Percentiles rank a stretch among this genome's conserved stretches.
Conservation (phyloP, 2,888 invertebrate species). For the Rhagophthalmus giganteus region DNA sequence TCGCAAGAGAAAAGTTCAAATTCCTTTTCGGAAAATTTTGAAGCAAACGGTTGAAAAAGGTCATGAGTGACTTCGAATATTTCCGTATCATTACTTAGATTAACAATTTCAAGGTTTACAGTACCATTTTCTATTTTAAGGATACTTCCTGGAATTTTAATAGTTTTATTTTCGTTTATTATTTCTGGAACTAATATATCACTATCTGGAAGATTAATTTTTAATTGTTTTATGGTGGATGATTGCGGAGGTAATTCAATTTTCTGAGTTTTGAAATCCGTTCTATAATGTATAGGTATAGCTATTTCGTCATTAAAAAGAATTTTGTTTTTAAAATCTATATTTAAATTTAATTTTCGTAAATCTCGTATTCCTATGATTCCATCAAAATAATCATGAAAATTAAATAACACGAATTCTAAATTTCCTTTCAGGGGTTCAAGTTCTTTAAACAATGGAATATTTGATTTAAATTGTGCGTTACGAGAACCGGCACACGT, state of each 20-base stretch:
- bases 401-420: conserved; percentile 21
- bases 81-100: neutral
- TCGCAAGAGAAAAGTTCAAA: conserved; percentile 3
- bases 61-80: neutral
- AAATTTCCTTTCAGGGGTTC: conserved; percentile 4
- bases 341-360: conserved; percentile 12
- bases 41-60: neutral
- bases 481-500: conserved; percentile 7
- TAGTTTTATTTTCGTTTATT: neutral
- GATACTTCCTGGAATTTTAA: neutral
- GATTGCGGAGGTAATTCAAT: neutral
- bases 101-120: neutral
- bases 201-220: neutral
- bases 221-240: too few species aligned
- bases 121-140: neutral
- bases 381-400: conserved; percentile 29
- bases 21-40: neutral
- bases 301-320: conserved; percentile 8
- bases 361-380: conserved; percentile 24
- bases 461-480: conserved; percentile 12
- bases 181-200: conserved; percentile 2
- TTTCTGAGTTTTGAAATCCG: neutral
- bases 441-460: conserved; percentile 23
- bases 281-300: conserved; percentile 1
- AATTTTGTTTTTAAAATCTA: conserved; percentile 13